Conservation (phyloP, 2,113 vertebrate species). For the Falcunculus frontatus region DNA sequence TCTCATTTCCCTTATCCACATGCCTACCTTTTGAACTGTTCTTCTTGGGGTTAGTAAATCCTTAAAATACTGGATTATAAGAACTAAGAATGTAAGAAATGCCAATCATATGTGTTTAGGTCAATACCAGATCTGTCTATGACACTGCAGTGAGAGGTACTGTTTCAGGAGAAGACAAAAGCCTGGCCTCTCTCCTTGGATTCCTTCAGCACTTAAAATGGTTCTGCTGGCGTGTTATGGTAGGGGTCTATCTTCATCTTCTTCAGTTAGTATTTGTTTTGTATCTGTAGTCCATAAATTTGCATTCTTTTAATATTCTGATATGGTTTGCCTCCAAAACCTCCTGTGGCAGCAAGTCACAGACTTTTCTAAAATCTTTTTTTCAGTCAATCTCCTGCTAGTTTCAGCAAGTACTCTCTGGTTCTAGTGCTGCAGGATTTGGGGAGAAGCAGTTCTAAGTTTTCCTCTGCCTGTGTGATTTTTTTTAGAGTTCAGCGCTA, state of each 20-base stretch:
- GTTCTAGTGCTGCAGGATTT: neutral
- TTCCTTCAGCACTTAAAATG: neutral
- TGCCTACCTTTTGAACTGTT: neutral
- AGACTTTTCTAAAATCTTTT: neutral
- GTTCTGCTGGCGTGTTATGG: neutral
- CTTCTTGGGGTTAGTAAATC: neutral
- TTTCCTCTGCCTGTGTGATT: neutral
- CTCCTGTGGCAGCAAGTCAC: neutral
- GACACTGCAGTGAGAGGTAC: neutral
- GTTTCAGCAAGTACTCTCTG: neutral
- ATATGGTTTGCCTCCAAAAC: neutral
- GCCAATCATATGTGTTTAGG: neutral
- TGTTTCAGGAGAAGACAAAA: neutral
- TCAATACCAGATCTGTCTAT: neutral
- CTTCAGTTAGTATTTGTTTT: neutral
- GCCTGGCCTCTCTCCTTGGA: neutral
- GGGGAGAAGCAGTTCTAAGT: neutral
- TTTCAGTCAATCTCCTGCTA: neutral
- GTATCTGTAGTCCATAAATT: neutral
- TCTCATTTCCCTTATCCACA: neutral
- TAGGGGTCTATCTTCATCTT: neutral
- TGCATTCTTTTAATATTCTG: neutral
- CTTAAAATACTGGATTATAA: neutral
- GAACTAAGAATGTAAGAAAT: neutral
- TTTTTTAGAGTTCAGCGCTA: neutral